Percentiles rank a stretch among this genome's conserved stretches.
Conservation (phyloP, 2,888 invertebrate genomes). For the Megamerina dolium region DNA sequence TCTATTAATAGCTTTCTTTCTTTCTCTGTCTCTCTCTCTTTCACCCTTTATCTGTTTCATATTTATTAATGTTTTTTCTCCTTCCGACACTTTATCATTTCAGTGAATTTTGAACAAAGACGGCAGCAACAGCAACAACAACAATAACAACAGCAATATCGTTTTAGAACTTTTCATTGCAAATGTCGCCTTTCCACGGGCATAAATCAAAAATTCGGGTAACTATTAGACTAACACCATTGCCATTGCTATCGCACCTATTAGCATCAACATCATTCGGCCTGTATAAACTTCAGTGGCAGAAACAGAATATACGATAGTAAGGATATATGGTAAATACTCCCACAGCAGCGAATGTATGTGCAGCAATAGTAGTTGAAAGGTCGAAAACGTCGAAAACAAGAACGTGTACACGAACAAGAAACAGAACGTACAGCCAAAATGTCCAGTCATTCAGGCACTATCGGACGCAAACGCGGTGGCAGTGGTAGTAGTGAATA, state of each 20-base stretch:
- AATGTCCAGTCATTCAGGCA: constrained; percentile 50
- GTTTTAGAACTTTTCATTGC: not conserved
- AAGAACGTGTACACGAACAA: constrained; percentile 4
- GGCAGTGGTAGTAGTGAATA: constrained; percentile 41
- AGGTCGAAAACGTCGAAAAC: constrained; percentile 2
- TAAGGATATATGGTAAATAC: constrained; percentile 12
- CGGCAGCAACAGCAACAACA: constrained; percentile 3
- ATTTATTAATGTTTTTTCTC: too few species aligned
- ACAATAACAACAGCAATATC: not conserved
- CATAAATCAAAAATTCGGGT: too few species aligned
- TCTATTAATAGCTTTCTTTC: too few species aligned
- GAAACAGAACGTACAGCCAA: constrained; percentile 2
- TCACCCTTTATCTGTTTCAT: too few species aligned
- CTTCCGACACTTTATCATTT: too few species aligned
- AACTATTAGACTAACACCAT: too few species aligned
- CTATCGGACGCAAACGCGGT: constrained; percentile 48
- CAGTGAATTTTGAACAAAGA: not conserved
- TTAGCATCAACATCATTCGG: too few species aligned
- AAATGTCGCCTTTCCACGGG: too few species aligned
- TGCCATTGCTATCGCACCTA: too few species aligned
- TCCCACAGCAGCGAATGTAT: constrained; percentile 12
- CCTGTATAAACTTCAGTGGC: too few species aligned
- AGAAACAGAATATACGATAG: too few species aligned
- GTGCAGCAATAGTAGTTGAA: constrained; percentile 20
- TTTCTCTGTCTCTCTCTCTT: too few species aligned